A percentile compares a stretch with the other conserved stretches of the same genome.
phyloP scores from a whole-genome alignment of 1,140 invertebrate species.

The Drosophila tani region DNA sequence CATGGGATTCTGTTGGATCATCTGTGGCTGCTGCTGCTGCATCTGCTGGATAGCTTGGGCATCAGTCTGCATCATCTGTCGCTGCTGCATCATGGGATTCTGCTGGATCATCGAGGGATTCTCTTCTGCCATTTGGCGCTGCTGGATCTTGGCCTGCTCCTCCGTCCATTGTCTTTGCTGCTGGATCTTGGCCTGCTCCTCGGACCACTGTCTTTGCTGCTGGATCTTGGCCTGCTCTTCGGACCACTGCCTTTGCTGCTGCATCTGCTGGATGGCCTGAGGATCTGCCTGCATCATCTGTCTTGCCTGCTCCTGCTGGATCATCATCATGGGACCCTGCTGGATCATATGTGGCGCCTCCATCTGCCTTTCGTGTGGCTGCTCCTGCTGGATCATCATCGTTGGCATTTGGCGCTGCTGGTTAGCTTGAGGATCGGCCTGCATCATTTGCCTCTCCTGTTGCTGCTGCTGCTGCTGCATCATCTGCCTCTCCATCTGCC shows the following conservation, averaged over 20 bases:
- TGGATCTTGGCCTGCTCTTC: neutral
- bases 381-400: slow-evolving; percentile 15
- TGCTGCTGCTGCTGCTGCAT: neutral
- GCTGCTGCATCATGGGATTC: slow-evolving; percentile 27
- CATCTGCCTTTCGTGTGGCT: neutral
- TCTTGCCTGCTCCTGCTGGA: slow-evolving; percentile 8
- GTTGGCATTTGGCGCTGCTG: slow-evolving; percentile 7
- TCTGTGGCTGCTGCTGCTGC: slow-evolving; percentile 17
- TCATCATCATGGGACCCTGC: neutral
- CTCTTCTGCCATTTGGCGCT: neutral
- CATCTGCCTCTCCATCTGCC: neutral
- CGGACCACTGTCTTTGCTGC: neutral
- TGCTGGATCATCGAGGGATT: slow-evolving; percentile 1
- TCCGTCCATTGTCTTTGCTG: neutral
- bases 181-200: neutral
- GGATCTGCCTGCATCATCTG: slow-evolving; percentile 30
- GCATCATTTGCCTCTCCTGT: neutral
- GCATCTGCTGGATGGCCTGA: slow-evolving; percentile 3
- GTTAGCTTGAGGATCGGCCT: slow-evolving; percentile 16
- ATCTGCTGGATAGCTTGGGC: slow-evolving; percentile 1
- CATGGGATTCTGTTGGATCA: slow-evolving; percentile 7
- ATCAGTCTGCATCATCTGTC: neutral
- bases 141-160: neutral
- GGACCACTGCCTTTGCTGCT: neutral
- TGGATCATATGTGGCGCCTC: neutral